Conservation (phyloP, 2,888 invertebrate species). For the Amiota minor region DNA sequence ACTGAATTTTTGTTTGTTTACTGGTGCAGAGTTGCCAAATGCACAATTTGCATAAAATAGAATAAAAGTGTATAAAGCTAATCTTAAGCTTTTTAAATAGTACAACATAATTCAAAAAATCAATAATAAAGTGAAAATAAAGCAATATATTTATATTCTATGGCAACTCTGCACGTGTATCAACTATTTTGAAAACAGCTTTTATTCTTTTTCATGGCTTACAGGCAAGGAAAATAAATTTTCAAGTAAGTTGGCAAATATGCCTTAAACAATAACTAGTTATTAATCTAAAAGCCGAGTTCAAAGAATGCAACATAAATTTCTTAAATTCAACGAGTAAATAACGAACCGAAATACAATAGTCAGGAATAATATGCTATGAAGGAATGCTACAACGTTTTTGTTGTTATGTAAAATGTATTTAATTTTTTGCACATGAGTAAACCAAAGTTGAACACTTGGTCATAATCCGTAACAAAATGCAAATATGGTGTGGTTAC, state of each 20-base stretch:
- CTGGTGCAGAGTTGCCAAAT: too few species aligned
- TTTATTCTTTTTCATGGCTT: too few species aligned
- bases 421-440: slow-evolving; percentile 6
- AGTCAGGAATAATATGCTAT: slow-evolving; percentile 14
- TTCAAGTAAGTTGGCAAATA: slow-evolving; percentile 29
- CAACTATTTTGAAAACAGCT: too few species aligned
- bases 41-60: too few species aligned
- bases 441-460: slow-evolving; percentile 22
- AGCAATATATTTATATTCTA: too few species aligned
- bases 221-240: neutral
- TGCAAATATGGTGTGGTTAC: slow-evolving; percentile 5
- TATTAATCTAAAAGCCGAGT: slow-evolving; percentile 30
- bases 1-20: too few species aligned
- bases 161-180: too few species aligned
- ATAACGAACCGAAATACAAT: slow-evolving; percentile 6
- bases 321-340: neutral
- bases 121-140: too few species aligned
- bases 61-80: too few species aligned
- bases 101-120: too few species aligned
- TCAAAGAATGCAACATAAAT: neutral
- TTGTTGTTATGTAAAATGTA: neutral
- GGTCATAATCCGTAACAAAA: neutral
- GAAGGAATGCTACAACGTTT: slow-evolving; percentile 14
- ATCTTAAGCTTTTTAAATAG: too few species aligned
- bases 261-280: slow-evolving; percentile 8